phyloP scores from a whole-genome alignment of 2,888 invertebrate species.

The Heliconius hortense region DNA sequence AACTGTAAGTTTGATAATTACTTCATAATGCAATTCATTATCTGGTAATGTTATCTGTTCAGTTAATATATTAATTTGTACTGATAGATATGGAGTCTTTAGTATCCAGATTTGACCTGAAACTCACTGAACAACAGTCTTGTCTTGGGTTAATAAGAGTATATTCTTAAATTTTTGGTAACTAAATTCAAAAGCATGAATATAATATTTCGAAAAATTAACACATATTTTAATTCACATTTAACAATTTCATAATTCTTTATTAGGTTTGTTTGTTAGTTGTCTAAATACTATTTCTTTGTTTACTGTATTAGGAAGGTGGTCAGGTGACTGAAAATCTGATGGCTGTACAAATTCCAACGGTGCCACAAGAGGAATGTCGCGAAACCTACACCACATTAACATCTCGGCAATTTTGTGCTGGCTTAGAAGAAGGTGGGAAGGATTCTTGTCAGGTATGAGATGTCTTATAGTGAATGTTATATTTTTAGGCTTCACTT shows the following conservation, averaged over 20 bases:
- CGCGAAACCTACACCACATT: conserved; percentile 50
- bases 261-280: too few relatives aligned
- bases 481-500: not conserved
- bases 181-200: too few relatives aligned
- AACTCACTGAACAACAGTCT: too few relatives aligned
- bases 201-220: too few relatives aligned
- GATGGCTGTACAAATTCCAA: conserved; percentile 56
- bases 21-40: not conserved
- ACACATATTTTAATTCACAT: not conserved
- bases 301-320: conserved; percentile 52
- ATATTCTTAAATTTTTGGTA: too few relatives aligned
- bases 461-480: not conserved
- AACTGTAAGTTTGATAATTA: conserved; percentile 52
- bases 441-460: conserved; percentile 72
- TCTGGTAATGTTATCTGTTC: not conserved
- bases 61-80: too few relatives aligned
- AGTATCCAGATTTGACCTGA: too few relatives aligned
- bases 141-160: too few relatives aligned
- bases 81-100: too few relatives aligned
- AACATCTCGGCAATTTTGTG: conserved; percentile 67
- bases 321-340: conserved; percentile 53
- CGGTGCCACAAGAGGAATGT: conserved; percentile 51
- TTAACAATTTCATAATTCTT: not conserved
- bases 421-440: conserved; percentile 64
- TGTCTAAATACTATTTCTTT: not conserved